Base-by-base conservation (phyloP, 2,113 vertebrate genomes). In the Ameiurus melas region DNA sequence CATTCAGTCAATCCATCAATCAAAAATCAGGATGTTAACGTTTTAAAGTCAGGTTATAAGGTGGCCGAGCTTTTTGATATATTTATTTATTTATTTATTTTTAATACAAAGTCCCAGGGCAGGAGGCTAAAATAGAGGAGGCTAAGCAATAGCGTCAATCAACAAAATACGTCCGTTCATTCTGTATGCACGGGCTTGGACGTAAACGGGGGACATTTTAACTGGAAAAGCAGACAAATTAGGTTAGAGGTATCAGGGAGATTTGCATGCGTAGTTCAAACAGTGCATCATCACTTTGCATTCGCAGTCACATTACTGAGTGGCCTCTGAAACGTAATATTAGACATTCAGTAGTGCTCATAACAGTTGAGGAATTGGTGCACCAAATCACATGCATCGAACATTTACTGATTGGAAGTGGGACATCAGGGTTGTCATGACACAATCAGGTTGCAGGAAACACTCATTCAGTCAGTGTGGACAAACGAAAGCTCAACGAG, bases 1-100 rank as follows among this genome's bases (percentile, higher is more conserved):
- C 86, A 87, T 93, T 94, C 94, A 95, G 79, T 89, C 84, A 88
- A 80, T 87, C 64, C 25, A 70, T 94, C 94, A 95, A 68, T 83
- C 30, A 71, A 66, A 77, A 78, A 78, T 51, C 57, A 71, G 55
- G 14, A 36, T 66, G 51, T 89, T 85, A 81, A 43, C 60, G 84
- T 84, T 55, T 80, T 88, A 70, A 84, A 70, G 64, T 88, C 83
- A 60, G 85, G 79, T 83, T 88, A 68, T 60, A 16, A 89, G 88
- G 88, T 91, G 86, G 86, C 53, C 68, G 86, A 89, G 70, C 83
- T 73, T 73, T 36, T 36, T 47, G 13, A 47, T 43, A 17, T 51
- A 6, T 27, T 0, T 39, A 36, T 17, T 1, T 33, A 13, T 12
- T 36, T 60, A 73, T 80, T 86, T 55, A 36, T 71, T n/a, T 51